phyloP scores from a whole-genome alignment of 2,797 vertebrate genomes.

The Hydrolagus colliei region DNA sequence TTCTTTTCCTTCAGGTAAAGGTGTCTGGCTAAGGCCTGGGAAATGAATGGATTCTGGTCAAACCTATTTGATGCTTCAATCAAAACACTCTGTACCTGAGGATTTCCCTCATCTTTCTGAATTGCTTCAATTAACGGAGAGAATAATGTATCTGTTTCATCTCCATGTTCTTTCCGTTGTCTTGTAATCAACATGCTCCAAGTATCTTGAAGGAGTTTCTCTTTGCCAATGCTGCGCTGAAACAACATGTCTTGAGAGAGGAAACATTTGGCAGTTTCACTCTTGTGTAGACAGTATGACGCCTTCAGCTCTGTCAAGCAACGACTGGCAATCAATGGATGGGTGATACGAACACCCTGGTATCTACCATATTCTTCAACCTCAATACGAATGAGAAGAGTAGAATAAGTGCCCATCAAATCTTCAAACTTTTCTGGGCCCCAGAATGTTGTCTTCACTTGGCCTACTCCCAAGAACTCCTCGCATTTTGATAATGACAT shows the following conservation, averaged over 20 bases:
- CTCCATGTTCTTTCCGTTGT: slow-evolving; percentile 54
- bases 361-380: slow-evolving; percentile 48
- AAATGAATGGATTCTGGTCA: slow-evolving; percentile 53
- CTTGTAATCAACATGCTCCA: slow-evolving; percentile 60
- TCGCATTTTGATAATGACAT: slow-evolving; percentile 60
- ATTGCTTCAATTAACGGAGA: slow-evolving; percentile 58
- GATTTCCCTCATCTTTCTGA: slow-evolving; percentile 47
- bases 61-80: slow-evolving; percentile 52
- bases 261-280: slow-evolving; percentile 47
- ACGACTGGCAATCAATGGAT: slow-evolving; percentile 52
- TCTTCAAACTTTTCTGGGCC: slow-evolving; percentile 52
- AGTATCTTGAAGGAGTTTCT: slow-evolving; percentile 50
- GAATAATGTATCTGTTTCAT: slow-evolving; percentile 56
- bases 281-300: slow-evolving; percentile 43
- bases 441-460: slow-evolving; percentile 36
- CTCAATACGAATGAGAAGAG: slow-evolving; percentile 53
- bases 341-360: slow-evolving; percentile 57
- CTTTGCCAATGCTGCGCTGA: slow-evolving; percentile 47
- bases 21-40: slow-evolving; percentile 68
- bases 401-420: slow-evolving; percentile 57
- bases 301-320: slow-evolving; percentile 57
- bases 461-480: slow-evolving; percentile 54
- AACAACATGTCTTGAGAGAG: slow-evolving; percentile 59
- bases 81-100: slow-evolving; percentile 52
- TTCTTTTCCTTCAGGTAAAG: slow-evolving; percentile 57